A percentile compares a stretch with the other conserved stretches of the same genome.
Evolutionary conservation across 2,113 vertebrate species (phyloP).

Genomic region (Redunca redunca): DNA sequence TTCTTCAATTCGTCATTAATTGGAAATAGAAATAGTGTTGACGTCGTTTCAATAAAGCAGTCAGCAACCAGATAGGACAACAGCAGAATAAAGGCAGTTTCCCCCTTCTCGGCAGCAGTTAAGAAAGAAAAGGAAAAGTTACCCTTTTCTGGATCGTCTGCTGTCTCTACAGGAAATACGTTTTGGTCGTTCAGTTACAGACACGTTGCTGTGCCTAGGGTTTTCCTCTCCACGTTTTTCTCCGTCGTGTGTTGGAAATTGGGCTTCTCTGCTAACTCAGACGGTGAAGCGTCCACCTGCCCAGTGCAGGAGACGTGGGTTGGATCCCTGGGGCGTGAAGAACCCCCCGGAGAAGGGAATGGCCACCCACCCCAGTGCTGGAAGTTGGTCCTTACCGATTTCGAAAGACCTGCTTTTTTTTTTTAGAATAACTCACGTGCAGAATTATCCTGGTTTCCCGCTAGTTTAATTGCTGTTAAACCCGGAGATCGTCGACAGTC

Average conservation of each 20-base stretch:
- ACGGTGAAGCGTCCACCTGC: fast-evolving
- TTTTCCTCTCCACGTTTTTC: background rate
- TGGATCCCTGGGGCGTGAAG: background rate
- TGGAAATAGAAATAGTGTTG: background rate
- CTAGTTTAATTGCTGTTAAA: background rate
- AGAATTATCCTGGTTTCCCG: fast-evolving
- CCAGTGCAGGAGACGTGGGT: fast-evolving
- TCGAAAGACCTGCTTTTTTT: fast-evolving
- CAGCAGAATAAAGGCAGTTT: fast-evolving
- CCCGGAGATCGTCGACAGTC: fast-evolving
- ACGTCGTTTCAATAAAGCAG: fast-evolving
- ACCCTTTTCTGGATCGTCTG: fast-evolving
- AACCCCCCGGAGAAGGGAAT: background rate
- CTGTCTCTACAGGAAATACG: no score
- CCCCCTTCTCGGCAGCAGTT: no score
- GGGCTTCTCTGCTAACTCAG: background rate
- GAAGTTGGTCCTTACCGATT: fast-evolving
- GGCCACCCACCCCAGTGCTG: fast-evolving
- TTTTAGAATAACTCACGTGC: fast-evolving
- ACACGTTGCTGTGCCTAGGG: fast-evolving
- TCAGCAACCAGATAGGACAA: fast-evolving
- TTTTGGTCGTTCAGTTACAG: fast-evolving
- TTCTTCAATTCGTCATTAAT: background rate
- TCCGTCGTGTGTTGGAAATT: fast-evolving
- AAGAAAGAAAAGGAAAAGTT: background rate